Base-by-base conservation (phyloP, 2,797 vertebrate genomes). In the Anableps anableps region DNA sequence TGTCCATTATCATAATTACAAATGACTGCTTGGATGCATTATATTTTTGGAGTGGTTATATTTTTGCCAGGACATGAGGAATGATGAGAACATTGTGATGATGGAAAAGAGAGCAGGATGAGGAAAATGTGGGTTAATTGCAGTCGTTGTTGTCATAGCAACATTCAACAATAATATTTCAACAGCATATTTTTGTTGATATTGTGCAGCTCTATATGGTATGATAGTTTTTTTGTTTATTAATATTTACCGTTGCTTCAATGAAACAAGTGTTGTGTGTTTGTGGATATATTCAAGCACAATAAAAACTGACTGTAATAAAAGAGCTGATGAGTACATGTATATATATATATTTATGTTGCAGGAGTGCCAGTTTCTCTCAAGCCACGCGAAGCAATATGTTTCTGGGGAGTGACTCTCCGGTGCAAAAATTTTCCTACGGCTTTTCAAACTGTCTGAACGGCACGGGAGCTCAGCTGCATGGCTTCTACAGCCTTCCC, bases 341-440 rank as follows among this genome's bases (percentile, higher is more conserved):
- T 86, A 31, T 83, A 1, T 85, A 21, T 83, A 51, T 86, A 21
- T 81, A 23, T 78, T 31, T 36, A 0, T 90, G 73, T 88, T 88
- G 53, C 84, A 99, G 99, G 95, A 99, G 98, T 48, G 98, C 98
- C 94, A 99, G 99, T 94, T 99, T 99, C 94, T 99, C 99, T 48
- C 99, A 99, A 93, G 96, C 96, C 78, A 96, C 97, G 0, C 95
- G 97, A 62, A 96, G 97, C 58, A 97, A 96, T 23, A 95, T 98
- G 85, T 96, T 98, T 83, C 93, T 96, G 92, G 95, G 97, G 66
- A 99, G 97, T 0, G 97, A 99, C 93, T 96, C 97, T 0, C 96
- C 97, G 0, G 96, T 97, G 31, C 98, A 99, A 94, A 99, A 97
- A 81, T 94, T 98, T 45, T 96, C 97, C 0, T 97, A 98, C 72